A percentile compares a stretch with the other conserved stretches of the same genome.
Evolutionary conservation across 2,797 vertebrate species (phyloP).

Genomic region (Avahi laniger): DNA sequence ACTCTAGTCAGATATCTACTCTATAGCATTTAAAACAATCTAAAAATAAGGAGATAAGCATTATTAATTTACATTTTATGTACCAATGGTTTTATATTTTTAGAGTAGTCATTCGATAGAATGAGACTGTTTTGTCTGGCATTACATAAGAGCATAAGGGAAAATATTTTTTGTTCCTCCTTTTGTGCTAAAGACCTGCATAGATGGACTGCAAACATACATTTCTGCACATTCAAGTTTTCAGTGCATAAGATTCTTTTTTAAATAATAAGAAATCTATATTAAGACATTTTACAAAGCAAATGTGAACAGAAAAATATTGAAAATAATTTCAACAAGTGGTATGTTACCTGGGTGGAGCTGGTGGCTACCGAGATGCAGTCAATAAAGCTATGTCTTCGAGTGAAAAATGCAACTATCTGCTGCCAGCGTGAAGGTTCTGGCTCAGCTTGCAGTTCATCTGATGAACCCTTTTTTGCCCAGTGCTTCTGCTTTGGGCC

Average conservation of each 20-base stretch:
- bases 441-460: slow-evolving; percentile 89
- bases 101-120: slow-evolving; percentile 64
- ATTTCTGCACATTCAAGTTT: slow-evolving; percentile 50
- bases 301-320: slow-evolving; percentile 71
- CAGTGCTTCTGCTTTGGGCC: slow-evolving; percentile 94
- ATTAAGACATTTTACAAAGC: slow-evolving; percentile 63
- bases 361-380: slow-evolving; percentile 93
- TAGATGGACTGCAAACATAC: slow-evolving; percentile 49
- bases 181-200: slow-evolving; percentile 54
- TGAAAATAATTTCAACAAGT: slow-evolving; percentile 81
- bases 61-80: slow-evolving; percentile 65
- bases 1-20: not conserved
- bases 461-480: slow-evolving; percentile 93
- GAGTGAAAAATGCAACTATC: slow-evolving; percentile 95
- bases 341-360: slow-evolving; percentile 92
- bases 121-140: slow-evolving; percentile 63
- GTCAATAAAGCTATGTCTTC: slow-evolving; percentile 96
- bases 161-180: slow-evolving; percentile 64
- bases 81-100: slow-evolving; percentile 57
- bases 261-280: slow-evolving; percentile 47
- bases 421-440: slow-evolving; percentile 95
- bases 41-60: slow-evolving; percentile 56
- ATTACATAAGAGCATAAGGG: slow-evolving; percentile 73
- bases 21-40: slow-evolving; percentile 35
- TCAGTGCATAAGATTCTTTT: not conserved